A percentile compares a stretch with the other conserved stretches of the same genome.
These are phyloP conservation scores for Misgurnus anguillicaudatus DNA, from an alignment of 2,113 vertebrate species.

Conservation along the genomic window DNA sequence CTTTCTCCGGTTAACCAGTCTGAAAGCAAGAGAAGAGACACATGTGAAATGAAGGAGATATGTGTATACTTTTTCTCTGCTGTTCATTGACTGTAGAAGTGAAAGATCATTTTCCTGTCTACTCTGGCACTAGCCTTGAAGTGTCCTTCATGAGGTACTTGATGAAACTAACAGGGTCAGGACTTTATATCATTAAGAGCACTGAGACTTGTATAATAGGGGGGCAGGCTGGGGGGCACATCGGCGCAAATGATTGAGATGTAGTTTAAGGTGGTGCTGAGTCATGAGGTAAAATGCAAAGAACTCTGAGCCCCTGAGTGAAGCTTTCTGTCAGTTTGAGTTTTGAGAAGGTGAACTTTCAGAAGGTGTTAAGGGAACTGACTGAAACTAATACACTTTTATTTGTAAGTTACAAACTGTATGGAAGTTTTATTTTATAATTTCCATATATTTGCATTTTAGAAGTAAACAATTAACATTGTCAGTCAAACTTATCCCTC, in stretches of 20 bases:
- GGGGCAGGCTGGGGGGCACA: neutral
- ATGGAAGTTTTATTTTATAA: too few species aligned
- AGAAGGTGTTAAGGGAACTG: too few species aligned
- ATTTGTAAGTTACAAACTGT: neutral
- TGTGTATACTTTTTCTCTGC: neutral
- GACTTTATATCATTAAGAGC: conserved; percentile 13
- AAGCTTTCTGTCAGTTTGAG: neutral
- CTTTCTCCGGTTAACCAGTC: neutral
- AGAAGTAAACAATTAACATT: too few species aligned
- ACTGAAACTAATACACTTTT: neutral
- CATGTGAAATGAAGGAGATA: conserved; percentile 5
- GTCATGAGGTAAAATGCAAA: neutral
- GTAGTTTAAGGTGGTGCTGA: neutral
- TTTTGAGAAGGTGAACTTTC: too few species aligned
- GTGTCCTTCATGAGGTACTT: neutral
- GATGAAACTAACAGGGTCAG: neutral
- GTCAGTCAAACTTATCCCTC: too few species aligned
- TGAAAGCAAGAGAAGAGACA: neutral
- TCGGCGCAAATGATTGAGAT: neutral
- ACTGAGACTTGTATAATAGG: conserved; percentile 15
- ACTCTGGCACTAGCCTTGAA: conserved; percentile 6
- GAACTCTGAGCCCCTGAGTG: neutral
- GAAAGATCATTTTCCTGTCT: neutral
- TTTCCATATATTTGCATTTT: too few species aligned
- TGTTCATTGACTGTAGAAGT: conserved; percentile 1